Evolutionary conservation across 2,797 vertebrate genomes (phyloP), one percentile per base, ranked within the genome.

Genomic region (Hemibagrus guttatus): DNA sequence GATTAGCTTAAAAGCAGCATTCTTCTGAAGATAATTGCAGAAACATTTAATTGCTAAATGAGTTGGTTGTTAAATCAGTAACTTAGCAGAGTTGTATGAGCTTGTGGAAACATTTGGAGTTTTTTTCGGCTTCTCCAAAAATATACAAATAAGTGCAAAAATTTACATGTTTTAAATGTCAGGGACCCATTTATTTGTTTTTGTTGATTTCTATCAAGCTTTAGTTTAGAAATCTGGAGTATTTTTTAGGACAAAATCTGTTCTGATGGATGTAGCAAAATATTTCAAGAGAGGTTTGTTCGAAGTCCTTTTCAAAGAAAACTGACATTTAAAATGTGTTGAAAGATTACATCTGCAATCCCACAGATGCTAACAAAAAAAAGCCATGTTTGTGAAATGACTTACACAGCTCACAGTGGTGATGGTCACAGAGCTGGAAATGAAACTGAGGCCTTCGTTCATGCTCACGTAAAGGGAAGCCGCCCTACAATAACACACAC

Each of bases 391-490:
- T 28, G n/a, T 19, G 64, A 63, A 66, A 85, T 68, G 89, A 98
- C 98, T 99, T 94, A 99, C 98, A 86, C 98, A 99, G 93, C 97
- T 96, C 1, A 97, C 97, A 86, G 97, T 98, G 91, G 97, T 98
- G 91, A 99, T 99, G 92, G 97, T 99, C 92, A 99, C 98, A 0
- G 97, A 99, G 68, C 98, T 99, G 84, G 98, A 98, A 95, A 99
- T 98, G 94, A 99, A 99, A 90, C 97, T 99, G 87, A 99, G 94
- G 0, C 98, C 98, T 19, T 99, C 97, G 0, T 99, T 99, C 98
- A 99, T 98, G 89, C 98, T 99, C 94, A 99, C 98, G 46, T 98
- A 97, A 72, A 99, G 97, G 46, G 98, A 97, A 4, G 98, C 98
- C 89, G 97, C 96, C 96, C 98, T 99, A 93, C 79, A 91, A 88